A percentile compares a stretch with the other conserved stretches of the same genome.
Conservation (phyloP, 2,113 vertebrate species). For the Brachyhypopomus gauderio region DNA sequence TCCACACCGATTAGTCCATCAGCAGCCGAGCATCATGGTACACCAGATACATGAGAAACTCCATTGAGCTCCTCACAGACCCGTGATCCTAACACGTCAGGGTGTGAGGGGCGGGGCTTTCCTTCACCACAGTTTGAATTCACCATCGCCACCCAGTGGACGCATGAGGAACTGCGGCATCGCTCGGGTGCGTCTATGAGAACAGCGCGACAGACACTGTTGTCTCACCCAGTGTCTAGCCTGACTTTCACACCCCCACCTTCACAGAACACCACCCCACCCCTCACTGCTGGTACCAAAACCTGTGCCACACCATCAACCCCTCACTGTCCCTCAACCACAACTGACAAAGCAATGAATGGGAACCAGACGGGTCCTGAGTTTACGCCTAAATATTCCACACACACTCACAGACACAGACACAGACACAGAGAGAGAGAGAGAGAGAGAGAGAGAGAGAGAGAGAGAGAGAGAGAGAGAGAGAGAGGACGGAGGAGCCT, state of each 20-base stretch:
- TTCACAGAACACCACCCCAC: neutral
- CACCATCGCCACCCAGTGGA: conserved; percentile 43
- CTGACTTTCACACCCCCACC: neutral
- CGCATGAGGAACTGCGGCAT: conserved; percentile 15
- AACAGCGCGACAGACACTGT: conserved; percentile 44
- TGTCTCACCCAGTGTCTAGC: conserved; percentile 33
- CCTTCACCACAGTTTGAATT: conserved; percentile 49
- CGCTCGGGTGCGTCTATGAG: conserved; percentile 47
- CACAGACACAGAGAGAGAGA: neutral
- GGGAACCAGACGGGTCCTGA: neutral
- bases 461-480: conserved; percentile 20
- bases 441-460: conserved; percentile 13
- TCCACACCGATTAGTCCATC: too few relatives aligned
- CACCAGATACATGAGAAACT: too few relatives aligned
- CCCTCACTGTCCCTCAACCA: neutral
- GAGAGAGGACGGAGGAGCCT: conserved; percentile 40
- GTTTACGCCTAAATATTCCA: neutral
- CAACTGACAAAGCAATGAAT: neutral
- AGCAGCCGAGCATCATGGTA: too few relatives aligned
- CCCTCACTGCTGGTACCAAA: neutral
- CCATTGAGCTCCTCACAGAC: too few relatives aligned
- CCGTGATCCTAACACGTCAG: too few relatives aligned
- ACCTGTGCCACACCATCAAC: conserved; percentile 18
- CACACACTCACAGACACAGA: neutral
- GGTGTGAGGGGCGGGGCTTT: conserved; percentile 15